Base-by-base conservation (phyloP, 2,113 vertebrate genomes). In the Macaca mulatta region DNA sequence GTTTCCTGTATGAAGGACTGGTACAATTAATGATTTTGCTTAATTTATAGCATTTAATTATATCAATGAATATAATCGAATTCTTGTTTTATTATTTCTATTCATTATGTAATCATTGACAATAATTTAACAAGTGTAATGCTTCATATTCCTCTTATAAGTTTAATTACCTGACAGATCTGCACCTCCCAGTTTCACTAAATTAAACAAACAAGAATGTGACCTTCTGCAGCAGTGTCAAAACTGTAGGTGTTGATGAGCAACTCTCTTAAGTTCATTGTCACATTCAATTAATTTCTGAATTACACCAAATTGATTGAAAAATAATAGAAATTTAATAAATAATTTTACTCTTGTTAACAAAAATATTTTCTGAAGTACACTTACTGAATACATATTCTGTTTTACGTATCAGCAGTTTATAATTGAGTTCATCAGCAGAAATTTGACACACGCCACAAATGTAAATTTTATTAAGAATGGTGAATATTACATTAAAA, bases 101-200 rank as follows among this genome's bases (percentile, higher is more conserved):
- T 95, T 97, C 1, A 83, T 48, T 96, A 82, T 32, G 50, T 48
- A 83, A 84, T 96, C 38, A 48, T 48, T 93, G 52, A 69, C 61
- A 88, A 1, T 64, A 95, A 67, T 2, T 64, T 52, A 96, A 43
- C 23, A 95, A 69, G 17, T 61, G 0, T 4, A 87, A 96, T 38
- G 3, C 87, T 97, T 96, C 40, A 38, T 52, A 9, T 82, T 92
- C 96, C 12, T 95, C 45, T 45, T 72, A 38, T 16, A 85, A 52
- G 38, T 94, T 92, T 97, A 96, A 98, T 97, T 90, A 98, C 97
- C 38, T 2, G 80, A 75, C 86, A 96, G 89, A 89, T 12, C 25
- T 95, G 0, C 30, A 43, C 81, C 84, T 96, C 59, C 69, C 35
- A 81, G 38, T 78, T 95, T 91, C 12, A 69, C 7, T 48, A 94